phyloP scores from a whole-genome alignment of 53 echinoderm and acorn worm species.

The Holothuria leucospilota region DNA sequence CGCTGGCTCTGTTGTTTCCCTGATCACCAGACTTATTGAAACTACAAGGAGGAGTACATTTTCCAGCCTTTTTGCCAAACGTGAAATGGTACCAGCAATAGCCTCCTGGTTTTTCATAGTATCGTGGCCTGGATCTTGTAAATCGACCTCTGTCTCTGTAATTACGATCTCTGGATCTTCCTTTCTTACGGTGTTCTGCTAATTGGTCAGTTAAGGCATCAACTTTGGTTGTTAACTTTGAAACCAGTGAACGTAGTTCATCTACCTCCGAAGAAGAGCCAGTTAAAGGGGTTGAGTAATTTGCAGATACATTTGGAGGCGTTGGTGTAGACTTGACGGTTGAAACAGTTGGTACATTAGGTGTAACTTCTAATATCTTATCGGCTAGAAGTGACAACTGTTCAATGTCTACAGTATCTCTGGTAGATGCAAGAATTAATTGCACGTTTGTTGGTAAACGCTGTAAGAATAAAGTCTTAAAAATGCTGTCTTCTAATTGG shows the following conservation, averaged over 20 bases:
- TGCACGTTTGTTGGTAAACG: conserved; percentile 1
- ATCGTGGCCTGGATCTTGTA: background rate
- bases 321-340: background rate
- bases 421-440: conserved; percentile 20
- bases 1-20: conserved; percentile 58
- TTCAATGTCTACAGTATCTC: conserved; percentile 13
- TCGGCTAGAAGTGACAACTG: conserved; percentile 38
- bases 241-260: background rate
- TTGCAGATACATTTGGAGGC: background rate
- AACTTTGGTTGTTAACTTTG: background rate
- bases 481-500: conserved; percentile 1
- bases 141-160: too few species aligned
- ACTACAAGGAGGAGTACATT: conserved; percentile 49
- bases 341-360: background rate
- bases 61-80: too few species aligned
- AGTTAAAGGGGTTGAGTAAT: background rate
- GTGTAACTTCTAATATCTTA: conserved; percentile 34
- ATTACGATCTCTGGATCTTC: too few species aligned
- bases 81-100: too few species aligned
- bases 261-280: background rate
- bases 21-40: background rate
- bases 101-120: background rate
- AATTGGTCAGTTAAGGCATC: background rate
- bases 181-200: too few species aligned
- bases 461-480: conserved; percentile 15